These are phyloP conservation scores for Lamellibrachia columna DNA, from an alignment of 2,888 invertebrate species.

Conservation along the genomic window DNA sequence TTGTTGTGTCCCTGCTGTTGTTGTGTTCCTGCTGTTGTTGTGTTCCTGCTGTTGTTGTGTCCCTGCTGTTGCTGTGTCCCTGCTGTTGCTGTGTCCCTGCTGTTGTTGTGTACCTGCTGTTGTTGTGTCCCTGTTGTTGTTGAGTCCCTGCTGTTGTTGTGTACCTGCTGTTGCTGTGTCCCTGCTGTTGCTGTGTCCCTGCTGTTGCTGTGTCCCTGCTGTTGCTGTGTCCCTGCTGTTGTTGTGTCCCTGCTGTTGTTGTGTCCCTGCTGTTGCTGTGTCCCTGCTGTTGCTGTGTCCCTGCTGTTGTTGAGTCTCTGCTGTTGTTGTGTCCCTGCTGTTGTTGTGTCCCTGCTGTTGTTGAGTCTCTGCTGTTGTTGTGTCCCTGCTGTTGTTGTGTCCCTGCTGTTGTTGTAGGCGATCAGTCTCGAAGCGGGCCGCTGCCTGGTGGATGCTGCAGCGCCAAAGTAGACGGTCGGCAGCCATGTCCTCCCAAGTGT, in stretches of 20 bases:
- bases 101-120: neutral
- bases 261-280: neutral
- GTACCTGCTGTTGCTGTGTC: neutral
- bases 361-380: no score
- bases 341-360: no score
- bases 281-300: neutral
- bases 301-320: no score
- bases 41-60: neutral
- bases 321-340: no score
- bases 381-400: no score
- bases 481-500: no score
- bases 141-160: neutral
- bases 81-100: no score
- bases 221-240: neutral
- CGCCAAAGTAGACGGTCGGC: no score
- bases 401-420: no score
- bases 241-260: neutral
- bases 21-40: neutral
- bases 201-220: neutral
- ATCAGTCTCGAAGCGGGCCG: no score
- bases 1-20: neutral
- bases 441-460: no score
- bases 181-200: neutral
- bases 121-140: neutral
- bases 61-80: no score